Evolutionary conservation across 2,797 vertebrate species (phyloP).

Genomic region (Catostomus latipinnis): DNA sequence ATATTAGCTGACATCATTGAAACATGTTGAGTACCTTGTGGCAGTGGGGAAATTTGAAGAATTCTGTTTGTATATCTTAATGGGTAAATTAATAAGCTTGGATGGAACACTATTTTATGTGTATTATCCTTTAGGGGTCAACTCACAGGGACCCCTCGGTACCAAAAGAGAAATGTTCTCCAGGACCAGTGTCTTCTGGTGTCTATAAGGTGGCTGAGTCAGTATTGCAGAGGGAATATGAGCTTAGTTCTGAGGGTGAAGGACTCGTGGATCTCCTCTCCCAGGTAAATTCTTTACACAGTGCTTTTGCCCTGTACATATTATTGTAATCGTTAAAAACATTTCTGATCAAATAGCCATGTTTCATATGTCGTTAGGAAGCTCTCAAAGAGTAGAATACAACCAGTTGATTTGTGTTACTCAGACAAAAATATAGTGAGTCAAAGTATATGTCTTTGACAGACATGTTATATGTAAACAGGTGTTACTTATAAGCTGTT

Average conservation of each 20-base stretch:
- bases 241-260: constrained; percentile 15
- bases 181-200: constrained; percentile 5
- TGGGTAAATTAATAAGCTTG: constrained; percentile 10
- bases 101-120: background rate
- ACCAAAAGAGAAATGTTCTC: constrained; percentile 10
- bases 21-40: background rate
- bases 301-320: background rate
- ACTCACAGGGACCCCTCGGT: background rate
- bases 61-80: constrained; percentile 26
- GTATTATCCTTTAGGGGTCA: constrained; percentile 35
- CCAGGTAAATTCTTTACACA: background rate
- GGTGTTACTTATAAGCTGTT: too few species aligned
- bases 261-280: constrained; percentile 4
- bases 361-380: too few species aligned
- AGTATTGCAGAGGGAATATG: constrained; percentile 5
- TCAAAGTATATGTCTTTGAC: too few species aligned
- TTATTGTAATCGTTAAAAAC: background rate
- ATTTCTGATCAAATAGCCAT: too few species aligned
- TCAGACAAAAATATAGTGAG: too few species aligned
- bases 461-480: too few species aligned
- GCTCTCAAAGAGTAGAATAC: too few species aligned
- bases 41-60: background rate
- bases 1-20: background rate
- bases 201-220: constrained; percentile 26
- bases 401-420: too few species aligned